Base-by-base conservation (phyloP, 2,888 invertebrate genomes). In the Aphodius sticticus region DNA sequence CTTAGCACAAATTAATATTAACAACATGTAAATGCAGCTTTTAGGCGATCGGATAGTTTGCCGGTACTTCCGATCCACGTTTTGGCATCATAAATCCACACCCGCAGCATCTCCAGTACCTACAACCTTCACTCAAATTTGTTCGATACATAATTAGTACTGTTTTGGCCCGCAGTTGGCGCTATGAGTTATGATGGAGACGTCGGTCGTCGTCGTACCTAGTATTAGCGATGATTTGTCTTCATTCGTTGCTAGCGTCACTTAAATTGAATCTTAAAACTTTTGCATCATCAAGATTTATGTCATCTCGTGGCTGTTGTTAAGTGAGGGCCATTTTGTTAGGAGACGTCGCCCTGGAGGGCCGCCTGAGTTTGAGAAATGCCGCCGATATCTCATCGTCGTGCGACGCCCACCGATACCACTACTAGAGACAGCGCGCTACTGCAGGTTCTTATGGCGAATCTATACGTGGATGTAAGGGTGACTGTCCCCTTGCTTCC, bases 251-350 rank as follows among this genome's bases (percentile, higher is more conserved):
- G 83, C 82, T 82, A 83, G 82, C 80, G 83, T 81, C 82, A 82
- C 83, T 82, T 82, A 87, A 87, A 86, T 86, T 86, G 86, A 87
- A 87, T 86, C 85, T 84, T 86, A 84, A 85, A 86, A 86, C 86
- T 86, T 86, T 84, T 84, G 84, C 86, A 86, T 87, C 86, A 87
- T 87, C 86, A 86, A 86, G 86, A 87, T 86, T 87, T 87, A 87
- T 86, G 86, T 84, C 85, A 85, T 85, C 84, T 85, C 83, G 35
- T 84, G 84, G 83, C 83, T 85, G 84, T 81, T 83, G 84, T 84
- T 85, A 84, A 85, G 85, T 83, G 85, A 81, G 82, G 74, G 81
- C 84, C 83, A 84, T 83, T 84, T 83, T 82, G 83, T 82, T 81
- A 79, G 79, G 76, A 82, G 78, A 79, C 78, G 79, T 37, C 74